Base-by-base conservation (phyloP, 1,140 invertebrate genomes). In the Drosophila subobscura region DNA sequence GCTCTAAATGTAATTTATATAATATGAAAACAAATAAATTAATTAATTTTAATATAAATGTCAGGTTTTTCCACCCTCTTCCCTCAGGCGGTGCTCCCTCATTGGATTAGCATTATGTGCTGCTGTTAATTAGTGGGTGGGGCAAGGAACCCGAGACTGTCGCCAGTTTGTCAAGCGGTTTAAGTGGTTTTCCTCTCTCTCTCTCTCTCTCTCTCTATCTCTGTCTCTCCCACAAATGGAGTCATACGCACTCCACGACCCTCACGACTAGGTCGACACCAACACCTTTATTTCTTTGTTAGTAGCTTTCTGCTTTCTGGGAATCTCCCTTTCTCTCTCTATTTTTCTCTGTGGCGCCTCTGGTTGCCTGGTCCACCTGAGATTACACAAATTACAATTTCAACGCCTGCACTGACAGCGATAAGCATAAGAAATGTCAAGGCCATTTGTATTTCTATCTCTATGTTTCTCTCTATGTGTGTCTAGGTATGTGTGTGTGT, bases 381-480 rank as follows among this genome's bases (percentile, higher is more conserved):
- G 83, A 88, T 88, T 88, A 88, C 75, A 88, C 83, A 88, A 88
- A 88, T 86, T 88, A 88, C 83, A 86, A 88, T 88, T 88, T 88
- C 83, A 83, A 79, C 83, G 83, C 83, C 83, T 88, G 83, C 78
- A 76, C 71, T 76, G 83, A 88, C 83, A 76, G 72, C 83, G 83
- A 88, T 88, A 88, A 88, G 83, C 83, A 79, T 88, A 88, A 88
- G 72, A 88, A 88, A 88, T 88, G 83, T 88, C 83, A 88, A 88
- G 83, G 78, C 66, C 83, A 86, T 88, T 86, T 79, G 60, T 80
- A 75, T 70, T 61, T 79, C 16, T 41, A 41, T 47, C 22, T 63
- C 7, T 63, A 40, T 46, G 51, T 50, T 7, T 44, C 8, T 59
- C 20, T 65, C 0, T 47, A 5, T 46, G 10, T 54, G 57, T 29